phyloP scores from a whole-genome alignment of 2,113 vertebrate species.

The Cynoglossus semilaevis region DNA sequence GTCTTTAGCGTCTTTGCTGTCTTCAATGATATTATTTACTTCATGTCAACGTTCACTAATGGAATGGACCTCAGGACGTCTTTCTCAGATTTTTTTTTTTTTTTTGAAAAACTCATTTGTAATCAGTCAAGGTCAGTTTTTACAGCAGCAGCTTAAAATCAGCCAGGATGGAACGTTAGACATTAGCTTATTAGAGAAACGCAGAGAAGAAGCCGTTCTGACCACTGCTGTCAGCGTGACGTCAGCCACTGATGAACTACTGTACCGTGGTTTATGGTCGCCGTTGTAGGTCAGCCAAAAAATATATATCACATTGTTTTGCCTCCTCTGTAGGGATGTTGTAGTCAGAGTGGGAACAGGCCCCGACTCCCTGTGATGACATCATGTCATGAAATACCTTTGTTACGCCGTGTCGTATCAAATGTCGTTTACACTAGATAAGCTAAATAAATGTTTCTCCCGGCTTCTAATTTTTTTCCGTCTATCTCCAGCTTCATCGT shows the following conservation, averaged over 20 bases:
- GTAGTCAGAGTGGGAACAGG: slow-evolving; percentile 19
- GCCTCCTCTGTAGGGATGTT: slow-evolving; percentile 9
- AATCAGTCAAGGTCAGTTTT: slow-evolving; percentile 18
- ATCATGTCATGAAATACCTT: slow-evolving; percentile 53
- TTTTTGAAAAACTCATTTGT: too few species aligned
- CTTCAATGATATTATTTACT: too few species aligned
- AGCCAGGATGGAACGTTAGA: too few species aligned
- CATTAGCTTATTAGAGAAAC: background rate
- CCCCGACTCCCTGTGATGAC: slow-evolving; percentile 44
- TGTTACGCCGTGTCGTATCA: slow-evolving; percentile 15
- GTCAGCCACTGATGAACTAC: slow-evolving; percentile 21
- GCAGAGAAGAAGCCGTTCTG: slow-evolving; percentile 1
- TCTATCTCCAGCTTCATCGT: slow-evolving; percentile 31
- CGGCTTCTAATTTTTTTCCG: slow-evolving; percentile 21
- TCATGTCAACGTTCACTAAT: background rate
- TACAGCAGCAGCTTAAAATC: slow-evolving; percentile 4
- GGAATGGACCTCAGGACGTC: background rate
- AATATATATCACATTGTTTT: slow-evolving; percentile 19
- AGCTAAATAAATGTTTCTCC: slow-evolving; percentile 15
- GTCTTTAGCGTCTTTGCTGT: too few species aligned
- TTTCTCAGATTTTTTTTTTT: slow-evolving; percentile 1
- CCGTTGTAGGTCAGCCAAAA: slow-evolving; percentile 12
- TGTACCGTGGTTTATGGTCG: background rate
- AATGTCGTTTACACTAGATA: slow-evolving; percentile 2
- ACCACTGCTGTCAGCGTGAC: slow-evolving; percentile 2